Evolutionary conservation across 2,113 vertebrate genomes (phyloP).

Genomic region (Felis chaus): DNA sequence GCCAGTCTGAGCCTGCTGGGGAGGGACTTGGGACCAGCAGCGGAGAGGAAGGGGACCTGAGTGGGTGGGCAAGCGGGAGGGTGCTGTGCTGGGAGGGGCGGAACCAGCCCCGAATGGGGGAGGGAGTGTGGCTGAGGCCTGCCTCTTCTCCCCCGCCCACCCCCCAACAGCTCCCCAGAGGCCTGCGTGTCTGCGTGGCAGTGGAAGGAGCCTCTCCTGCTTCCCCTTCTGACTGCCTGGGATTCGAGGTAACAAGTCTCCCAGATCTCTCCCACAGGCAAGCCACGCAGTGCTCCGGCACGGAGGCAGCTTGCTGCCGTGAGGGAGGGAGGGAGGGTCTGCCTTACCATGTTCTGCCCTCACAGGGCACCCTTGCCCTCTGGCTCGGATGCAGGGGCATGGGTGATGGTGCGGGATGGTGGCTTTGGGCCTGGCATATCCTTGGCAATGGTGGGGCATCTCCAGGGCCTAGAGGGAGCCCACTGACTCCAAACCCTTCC

Average conservation of each 20-base stretch:
- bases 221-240: neutral
- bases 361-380: neutral
- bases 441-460: neutral
- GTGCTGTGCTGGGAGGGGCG: neutral
- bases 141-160: neutral
- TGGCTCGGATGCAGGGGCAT: neutral
- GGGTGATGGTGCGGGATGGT: neutral
- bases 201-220: conserved; percentile 1
- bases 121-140: neutral
- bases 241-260: conserved; percentile 48
- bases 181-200: neutral
- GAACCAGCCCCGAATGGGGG: neutral
- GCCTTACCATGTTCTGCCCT: neutral
- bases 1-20: neutral
- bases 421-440: neutral
- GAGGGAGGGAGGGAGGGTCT: neutral
- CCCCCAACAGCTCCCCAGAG: neutral
- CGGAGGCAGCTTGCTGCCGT: neutral
- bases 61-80: too few species aligned
- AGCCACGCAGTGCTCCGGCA: neutral
- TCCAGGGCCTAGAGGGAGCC: neutral
- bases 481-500: neutral
- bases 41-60: too few species aligned
- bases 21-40: neutral
- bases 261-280: neutral